A percentile compares a stretch with the other conserved stretches of the same genome.
These are phyloP conservation scores for Coranthus polyacanthus DNA, from an alignment of 2,797 vertebrate genomes.

Conservation along the genomic window DNA sequence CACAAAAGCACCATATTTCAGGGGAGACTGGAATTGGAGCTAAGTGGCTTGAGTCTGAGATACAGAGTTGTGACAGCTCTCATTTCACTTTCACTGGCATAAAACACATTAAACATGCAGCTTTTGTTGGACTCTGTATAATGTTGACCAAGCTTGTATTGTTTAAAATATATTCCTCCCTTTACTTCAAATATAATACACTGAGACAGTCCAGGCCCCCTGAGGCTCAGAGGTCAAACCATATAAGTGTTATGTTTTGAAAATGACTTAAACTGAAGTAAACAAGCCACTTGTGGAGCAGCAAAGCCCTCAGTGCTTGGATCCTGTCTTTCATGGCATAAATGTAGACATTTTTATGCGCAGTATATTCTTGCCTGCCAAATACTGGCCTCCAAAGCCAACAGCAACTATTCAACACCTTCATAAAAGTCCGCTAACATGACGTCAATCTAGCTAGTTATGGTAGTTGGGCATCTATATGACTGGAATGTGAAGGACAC, in stretches of 20 bases:
- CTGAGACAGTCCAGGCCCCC: conserved; percentile 32
- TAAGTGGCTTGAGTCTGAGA: conserved; percentile 52
- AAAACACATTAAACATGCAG: conserved; percentile 47
- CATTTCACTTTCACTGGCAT: conserved; percentile 50
- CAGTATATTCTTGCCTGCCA: conserved; percentile 28
- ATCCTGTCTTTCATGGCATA: conserved; percentile 55
- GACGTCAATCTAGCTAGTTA: conserved; percentile 1
- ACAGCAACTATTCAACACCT: conserved; percentile 40
- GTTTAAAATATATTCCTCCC: conserved; percentile 8
- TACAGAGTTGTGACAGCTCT: conserved; percentile 48
- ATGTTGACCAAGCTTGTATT: conserved; percentile 19
- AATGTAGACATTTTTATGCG: conserved; percentile 54
- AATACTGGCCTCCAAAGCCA: conserved; percentile 1
- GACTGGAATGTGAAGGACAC: background rate
- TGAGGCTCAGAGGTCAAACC: conserved; percentile 43
- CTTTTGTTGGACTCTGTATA: conserved; percentile 19
- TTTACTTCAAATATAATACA: conserved; percentile 34
- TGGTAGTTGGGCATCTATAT: conserved; percentile 1
- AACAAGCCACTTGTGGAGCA: conserved; percentile 43
- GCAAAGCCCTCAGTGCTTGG: conserved; percentile 24
- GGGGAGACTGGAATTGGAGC: conserved; percentile 43
- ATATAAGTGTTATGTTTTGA: conserved; percentile 37
- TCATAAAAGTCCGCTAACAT: background rate
- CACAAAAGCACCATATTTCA: conserved; percentile 46
- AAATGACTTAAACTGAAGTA: conserved; percentile 45